These are phyloP conservation scores for Marcusenius ussheri DNA, from an alignment of 2,113 vertebrate species.

Conservation along the genomic window DNA sequence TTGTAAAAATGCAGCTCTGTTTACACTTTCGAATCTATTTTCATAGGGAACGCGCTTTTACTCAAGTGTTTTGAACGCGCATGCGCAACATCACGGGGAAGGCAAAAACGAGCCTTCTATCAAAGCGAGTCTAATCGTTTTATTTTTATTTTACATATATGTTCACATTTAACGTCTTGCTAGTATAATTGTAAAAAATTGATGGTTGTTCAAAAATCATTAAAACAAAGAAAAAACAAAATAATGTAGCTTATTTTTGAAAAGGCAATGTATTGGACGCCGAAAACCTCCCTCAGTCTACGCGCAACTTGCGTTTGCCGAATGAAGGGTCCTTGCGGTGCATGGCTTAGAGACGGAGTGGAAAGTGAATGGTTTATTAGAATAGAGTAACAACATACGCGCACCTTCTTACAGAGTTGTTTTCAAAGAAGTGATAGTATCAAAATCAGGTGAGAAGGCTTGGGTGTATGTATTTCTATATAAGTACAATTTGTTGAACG, in stretches of 20 bases:
- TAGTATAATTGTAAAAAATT: not conserved
- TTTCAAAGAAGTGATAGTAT: not conserved
- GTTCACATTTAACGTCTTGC: not conserved
- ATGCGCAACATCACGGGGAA: not conserved
- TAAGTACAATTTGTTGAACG: not conserved
- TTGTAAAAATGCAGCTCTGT: not conserved
- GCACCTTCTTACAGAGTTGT: not conserved
- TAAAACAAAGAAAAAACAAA: not conserved
- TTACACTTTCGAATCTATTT: not conserved
- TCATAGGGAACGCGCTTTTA: not conserved
- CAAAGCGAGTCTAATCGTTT: not conserved
- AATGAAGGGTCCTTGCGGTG: conserved; percentile 20
- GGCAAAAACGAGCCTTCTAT: not conserved
- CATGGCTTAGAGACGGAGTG: conserved; percentile 16
- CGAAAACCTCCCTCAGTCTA: not conserved
- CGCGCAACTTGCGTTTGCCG: conserved; percentile 11
- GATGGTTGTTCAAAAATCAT: not conserved
- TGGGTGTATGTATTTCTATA: not conserved
- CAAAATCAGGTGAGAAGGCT: not conserved
- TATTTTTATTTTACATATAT: not conserved
- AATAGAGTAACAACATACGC: not conserved
- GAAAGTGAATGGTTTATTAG: not conserved
- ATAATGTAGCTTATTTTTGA: not conserved
- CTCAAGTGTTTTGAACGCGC: not conserved
- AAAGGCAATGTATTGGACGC: conserved; percentile 7